phyloP scores from a whole-genome alignment of 2,797 vertebrate species.

The Cossypha dichroa region DNA sequence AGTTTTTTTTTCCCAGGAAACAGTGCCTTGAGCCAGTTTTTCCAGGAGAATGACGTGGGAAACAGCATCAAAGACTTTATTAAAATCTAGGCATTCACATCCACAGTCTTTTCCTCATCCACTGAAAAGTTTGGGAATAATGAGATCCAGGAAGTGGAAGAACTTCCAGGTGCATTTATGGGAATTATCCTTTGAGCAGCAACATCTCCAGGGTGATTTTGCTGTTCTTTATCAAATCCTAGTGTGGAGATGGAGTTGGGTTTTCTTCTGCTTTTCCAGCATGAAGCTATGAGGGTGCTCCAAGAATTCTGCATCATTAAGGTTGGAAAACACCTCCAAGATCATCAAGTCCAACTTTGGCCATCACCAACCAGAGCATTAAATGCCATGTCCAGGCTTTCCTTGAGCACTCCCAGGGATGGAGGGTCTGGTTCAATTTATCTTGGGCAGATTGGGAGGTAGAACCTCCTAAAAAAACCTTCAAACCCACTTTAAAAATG shows the following conservation, averaged over 20 bases:
- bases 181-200: neutral
- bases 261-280: neutral
- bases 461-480: neutral
- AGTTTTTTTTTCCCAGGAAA: neutral
- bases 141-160: neutral
- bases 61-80: neutral
- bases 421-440: neutral
- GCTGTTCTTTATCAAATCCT: neutral
- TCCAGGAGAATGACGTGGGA: neutral
- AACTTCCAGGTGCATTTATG: fast-evolving
- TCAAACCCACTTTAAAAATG: neutral
- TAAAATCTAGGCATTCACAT: no score
- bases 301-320: neutral
- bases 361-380: neutral
- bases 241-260: neutral
- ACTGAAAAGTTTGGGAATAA: neutral
- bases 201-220: neutral
- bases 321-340: neutral
- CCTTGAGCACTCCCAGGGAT: neutral
- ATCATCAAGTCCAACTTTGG: fast-evolving
- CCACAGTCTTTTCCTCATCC: no score
- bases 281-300: fast-evolving
- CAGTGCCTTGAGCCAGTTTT: neutral
- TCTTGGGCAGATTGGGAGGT: neutral
- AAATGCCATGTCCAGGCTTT: fast-evolving